Evolutionary conservation across 2,113 vertebrate species (phyloP), one percentile per base, ranked within the genome.

Genomic region (Bagarius yarrelli): DNA sequence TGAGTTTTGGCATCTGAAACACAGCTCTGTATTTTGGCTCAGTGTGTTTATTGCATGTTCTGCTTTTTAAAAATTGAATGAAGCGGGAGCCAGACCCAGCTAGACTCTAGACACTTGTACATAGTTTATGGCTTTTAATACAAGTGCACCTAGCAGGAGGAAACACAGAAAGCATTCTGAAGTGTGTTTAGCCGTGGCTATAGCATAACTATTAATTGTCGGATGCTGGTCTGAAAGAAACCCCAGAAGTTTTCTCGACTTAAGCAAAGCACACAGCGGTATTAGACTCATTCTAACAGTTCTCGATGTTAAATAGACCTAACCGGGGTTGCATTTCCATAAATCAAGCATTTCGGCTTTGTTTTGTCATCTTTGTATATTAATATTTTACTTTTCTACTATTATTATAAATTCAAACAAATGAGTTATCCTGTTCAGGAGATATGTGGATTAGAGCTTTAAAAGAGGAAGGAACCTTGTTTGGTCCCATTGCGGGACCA

Each of bases 91-190:
- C 77, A 60, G 81, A 78, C 83, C 72, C 79, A 59, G 74, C 83
- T 76, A 83, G 76, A 86, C 79, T 59, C 36, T n/a, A 74, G 83
- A 82, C 83, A 82, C 83, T 59, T 67, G 72, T 63, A 44, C 9
- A 21, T 86, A 69, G 80, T 86, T 86, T 86, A 84, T 86, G 76
- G 85, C 78, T 84, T 86, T 86, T 86, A 86, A 84, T 86, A 86
- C 83, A 72, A 36, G 66, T 13, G 53, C 73, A 73, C 83, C 78
- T 82, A 73, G 85, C 64, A 61, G 76, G 57, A 80, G 71, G 53
- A 83, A 61, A 57, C 71, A 70, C 82, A 44, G 70, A 52, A 74
- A 80, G 36, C 27, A 69, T 70, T 67, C 64, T 67, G 32, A 66
- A 80, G 77, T 78, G 78, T 80, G 81, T 80, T 83, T 80, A 76